Base-by-base conservation (phyloP, 2,888 invertebrate genomes). In the Harpalus rufipes region DNA sequence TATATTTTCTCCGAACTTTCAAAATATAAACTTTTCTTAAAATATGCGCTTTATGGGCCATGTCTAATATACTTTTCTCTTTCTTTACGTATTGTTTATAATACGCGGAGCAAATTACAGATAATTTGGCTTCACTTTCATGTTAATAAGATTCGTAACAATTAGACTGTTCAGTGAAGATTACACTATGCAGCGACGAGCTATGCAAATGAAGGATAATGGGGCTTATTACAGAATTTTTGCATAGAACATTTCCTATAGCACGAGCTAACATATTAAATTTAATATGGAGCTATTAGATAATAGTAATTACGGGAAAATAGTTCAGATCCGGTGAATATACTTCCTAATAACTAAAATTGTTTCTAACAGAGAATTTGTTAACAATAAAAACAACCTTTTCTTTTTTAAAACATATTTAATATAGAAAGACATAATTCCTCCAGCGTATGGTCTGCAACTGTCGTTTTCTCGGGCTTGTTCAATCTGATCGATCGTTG, bases 171-270 rank as follows among this genome's bases (percentile, higher is more conserved):
- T 65, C 65, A 65, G 8, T 18, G 65, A 65, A n/a, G 18, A 4
- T 51, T 51, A 12, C 32, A 32, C 32, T 32, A 32, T 32, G 32
- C 32, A 32, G 44, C 8, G 44, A 2, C 10, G 44, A 51, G 4
- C 14, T 68, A 68, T 68, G 68, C 25, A 68, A 8, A 68, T 68
- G 32, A 32, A 16, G 68, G 39, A 14, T 39, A 68, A 39, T 68
- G 2, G 8, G 7, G 7, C 7, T 32, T 14, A 68, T 68, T 68
- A 39, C 0, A 41, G 14, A n/a, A 39, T 68, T 39, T 39, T 68
- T 68, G 68, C 65, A 25, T 25, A 12, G 2, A 25, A 12, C 25
- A 32, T 68, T 68, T 68, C 68, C 68, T 68, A 39, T 32, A 25
- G 41, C 68, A 32, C 68, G 68, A 32, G 68, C 68, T 39, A 63